Evolutionary conservation across 2,113 vertebrate species (phyloP), one percentile per base, ranked within the genome.

Genomic region (Thymallus thymallus): DNA sequence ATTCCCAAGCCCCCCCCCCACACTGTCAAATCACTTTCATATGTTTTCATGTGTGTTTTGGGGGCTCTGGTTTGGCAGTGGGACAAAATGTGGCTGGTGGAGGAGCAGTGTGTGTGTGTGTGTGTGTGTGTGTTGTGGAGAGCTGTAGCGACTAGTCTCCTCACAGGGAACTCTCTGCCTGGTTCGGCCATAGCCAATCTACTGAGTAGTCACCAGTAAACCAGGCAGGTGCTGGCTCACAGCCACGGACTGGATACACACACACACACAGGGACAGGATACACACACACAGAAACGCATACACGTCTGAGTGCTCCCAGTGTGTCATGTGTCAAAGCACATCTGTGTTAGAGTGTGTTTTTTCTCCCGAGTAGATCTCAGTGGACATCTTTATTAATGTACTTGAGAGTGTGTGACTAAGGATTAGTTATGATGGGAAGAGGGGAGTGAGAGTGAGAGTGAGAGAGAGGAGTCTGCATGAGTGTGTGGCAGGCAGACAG

Each of bases 101-200:
- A 20, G 51, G 26, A 56, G 63, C 63, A 67, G 63, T n/a, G 29
- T 51, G 46, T 51, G 13, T 48, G 46, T 46, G 45, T 30, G 30
- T 30, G 32, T 35, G 32, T 35, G 35, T 41, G 35, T 10, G 35
- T 41, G 56, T 62, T 63, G 1, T 46, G 48, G 18, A n/a, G 63
- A 22, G 24, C 24, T 63, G 4, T 2, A 24, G 22, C 61, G 24
- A 45, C 61, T 23, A 24, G 6, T 13, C 3, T 6, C 14, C 23
- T 6, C 24, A 9, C 61, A 26, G 23, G 60, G 46, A 24, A 0
- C 71, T 46, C 20, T 16, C 55, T 64, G 80, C 84, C 80, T 64
- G 80, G 84, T 79, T 88, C 84, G 87, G 79, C 65, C 74, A 48
- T 20, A 79, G 80, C 77, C 82, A 86, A 62, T 80, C 74, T 51